Base-by-base conservation (phyloP, 1,140 invertebrate genomes). In the Aphaenogaster ashmeadi region DNA sequence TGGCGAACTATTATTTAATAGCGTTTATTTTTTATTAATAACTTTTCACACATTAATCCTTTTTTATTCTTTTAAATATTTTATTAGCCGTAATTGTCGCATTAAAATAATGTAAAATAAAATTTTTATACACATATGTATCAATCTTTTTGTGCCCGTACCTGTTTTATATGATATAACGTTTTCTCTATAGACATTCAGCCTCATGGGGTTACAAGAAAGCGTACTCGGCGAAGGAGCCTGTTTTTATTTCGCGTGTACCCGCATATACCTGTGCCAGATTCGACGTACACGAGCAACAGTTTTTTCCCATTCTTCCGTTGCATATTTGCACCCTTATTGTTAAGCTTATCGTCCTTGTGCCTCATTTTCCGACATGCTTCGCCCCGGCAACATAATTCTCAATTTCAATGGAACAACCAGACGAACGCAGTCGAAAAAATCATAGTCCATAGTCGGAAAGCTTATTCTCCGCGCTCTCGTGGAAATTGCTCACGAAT, bases 391-490 rank as follows among this genome's bases (percentile, higher is more conserved):
- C 44, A 58, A 74, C 78, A 36, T 33, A 78, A 83, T 89, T 83
- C 44, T 33, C 72, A 80, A 50, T 66, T 87, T 27, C 71, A 80
- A 87, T 60, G 21, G 74, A 67, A 89, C 44, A 38, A 50, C 56
- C 4, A 41, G n/a, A 52, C 58, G 7, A 89, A 89, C 64, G 50
- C 13, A 67, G 60, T 79, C 27, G 2, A 50, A 62, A 18, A 44
- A 89, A 74, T 69, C 41, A 71, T 27, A 27, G 69, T 64, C 58
- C 9, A 8, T 21, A 21, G 11, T 38, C 41, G 11, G 9, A 13
- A 60, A 81, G 44, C 72, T 78, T 78, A 72, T 84, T 44, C 47
- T 33, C 33, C n/a, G 58, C 8, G 15, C 18, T 83, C 18, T 62
- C 27, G 18, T 44, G 21, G 13, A 84, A 77, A 15, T 52, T 83